phyloP scores from a whole-genome alignment of 2,113 vertebrate species.

The Ophiodon elongatus region DNA sequence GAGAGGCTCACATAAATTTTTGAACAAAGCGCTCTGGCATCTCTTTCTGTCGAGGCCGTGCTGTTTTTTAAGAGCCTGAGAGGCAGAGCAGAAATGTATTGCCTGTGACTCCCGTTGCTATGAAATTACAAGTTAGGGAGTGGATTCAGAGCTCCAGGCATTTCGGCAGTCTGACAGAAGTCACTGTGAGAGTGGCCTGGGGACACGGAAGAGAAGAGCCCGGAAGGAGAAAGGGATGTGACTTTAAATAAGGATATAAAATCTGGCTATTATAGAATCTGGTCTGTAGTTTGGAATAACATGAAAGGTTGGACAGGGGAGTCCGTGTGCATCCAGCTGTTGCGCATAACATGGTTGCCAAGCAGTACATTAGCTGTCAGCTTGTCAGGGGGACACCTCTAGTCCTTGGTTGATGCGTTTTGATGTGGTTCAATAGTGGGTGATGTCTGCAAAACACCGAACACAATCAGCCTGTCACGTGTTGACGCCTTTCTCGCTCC shows the following conservation, averaged over 20 bases:
- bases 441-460: slow-evolving; percentile 38
- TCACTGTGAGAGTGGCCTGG: slow-evolving; percentile 36
- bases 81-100: slow-evolving; percentile 48
- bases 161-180: slow-evolving; percentile 54
- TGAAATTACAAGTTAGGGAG: slow-evolving; percentile 63
- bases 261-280: neutral
- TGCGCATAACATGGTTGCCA: slow-evolving; percentile 10
- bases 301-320: neutral
- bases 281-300: neutral
- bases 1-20: slow-evolving; percentile 81
- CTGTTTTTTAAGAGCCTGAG: slow-evolving; percentile 62
- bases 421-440: slow-evolving; percentile 36
- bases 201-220: slow-evolving; percentile 25
- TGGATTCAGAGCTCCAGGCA: slow-evolving; percentile 41
- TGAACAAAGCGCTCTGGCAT: slow-evolving; percentile 77
- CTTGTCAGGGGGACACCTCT: slow-evolving; percentile 25
- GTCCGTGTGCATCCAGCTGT: slow-evolving; percentile 34
- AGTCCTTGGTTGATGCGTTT: slow-evolving; percentile 20
- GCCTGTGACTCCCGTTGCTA: slow-evolving; percentile 38
- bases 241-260: slow-evolving; percentile 32
- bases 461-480: slow-evolving; percentile 33
- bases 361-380: slow-evolving; percentile 48
- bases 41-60: slow-evolving; percentile 65
- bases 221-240: slow-evolving; percentile 3
- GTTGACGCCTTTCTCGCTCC: slow-evolving; percentile 14